phyloP scores from a whole-genome alignment of 1,140 invertebrate species.

The Heliconius congener region DNA sequence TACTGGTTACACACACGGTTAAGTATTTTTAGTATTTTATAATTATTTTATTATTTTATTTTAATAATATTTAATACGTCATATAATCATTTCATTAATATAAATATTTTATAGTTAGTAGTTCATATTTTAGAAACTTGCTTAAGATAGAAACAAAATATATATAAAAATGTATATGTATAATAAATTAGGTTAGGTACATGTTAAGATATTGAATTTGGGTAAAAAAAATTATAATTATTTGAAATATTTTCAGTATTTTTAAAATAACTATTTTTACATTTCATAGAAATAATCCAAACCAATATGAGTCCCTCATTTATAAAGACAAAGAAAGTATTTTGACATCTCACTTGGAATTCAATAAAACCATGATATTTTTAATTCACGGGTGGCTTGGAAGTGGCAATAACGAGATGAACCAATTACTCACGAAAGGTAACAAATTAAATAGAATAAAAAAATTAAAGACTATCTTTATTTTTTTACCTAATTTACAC shows the following conservation, averaged over 20 bases:
- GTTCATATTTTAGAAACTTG: too few relatives aligned
- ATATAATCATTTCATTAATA: too few relatives aligned
- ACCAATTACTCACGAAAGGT: constrained; percentile 60
- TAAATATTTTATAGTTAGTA: too few relatives aligned
- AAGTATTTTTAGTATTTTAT: not conserved
- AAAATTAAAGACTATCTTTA: too few relatives aligned
- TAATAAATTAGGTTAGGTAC: not conserved
- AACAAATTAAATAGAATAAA: constrained; percentile 31
- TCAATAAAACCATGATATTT: constrained; percentile 63
- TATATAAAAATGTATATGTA: not conserved
- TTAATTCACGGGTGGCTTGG: constrained; percentile 82
- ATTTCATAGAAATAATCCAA: not conserved
- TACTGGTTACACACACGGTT: constrained; percentile 16
- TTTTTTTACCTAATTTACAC: too few relatives aligned
- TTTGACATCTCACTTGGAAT: constrained; percentile 56
- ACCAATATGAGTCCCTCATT: constrained; percentile 28
- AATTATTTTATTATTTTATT: not conserved
- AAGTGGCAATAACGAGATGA: constrained; percentile 58
- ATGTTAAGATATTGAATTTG: too few relatives aligned
- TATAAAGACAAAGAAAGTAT: constrained; percentile 38
- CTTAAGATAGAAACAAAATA: not conserved
- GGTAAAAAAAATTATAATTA: not conserved
- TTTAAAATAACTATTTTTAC: not conserved
- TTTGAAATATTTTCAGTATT: not conserved
- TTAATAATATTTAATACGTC: too few relatives aligned